A percentile compares a stretch with the other conserved stretches of the same genome.
Evolutionary conservation across 2,113 vertebrate species (phyloP).

Genomic region (Corydoras maculifer): DNA sequence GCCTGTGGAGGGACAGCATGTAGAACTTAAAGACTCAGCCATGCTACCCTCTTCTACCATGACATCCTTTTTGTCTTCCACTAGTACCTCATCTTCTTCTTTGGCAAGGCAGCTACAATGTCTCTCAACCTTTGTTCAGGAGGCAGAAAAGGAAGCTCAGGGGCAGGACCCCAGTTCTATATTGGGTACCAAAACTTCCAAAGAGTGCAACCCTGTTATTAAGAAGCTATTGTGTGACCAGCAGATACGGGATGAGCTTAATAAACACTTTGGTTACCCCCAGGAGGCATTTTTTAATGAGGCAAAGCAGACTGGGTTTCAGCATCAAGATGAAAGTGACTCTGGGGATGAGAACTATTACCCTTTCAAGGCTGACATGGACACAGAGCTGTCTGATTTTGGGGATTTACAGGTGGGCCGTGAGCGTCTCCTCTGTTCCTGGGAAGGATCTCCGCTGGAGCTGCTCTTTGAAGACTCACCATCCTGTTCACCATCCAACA

Average conservation of each 20-base stretch:
- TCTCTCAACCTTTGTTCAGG: slow-evolving; percentile 66
- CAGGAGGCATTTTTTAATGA: slow-evolving; percentile 80
- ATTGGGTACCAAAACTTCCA: slow-evolving; percentile 42
- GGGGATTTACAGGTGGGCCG: slow-evolving; percentile 84
- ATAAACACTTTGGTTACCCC: slow-evolving; percentile 95
- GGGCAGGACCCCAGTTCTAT: slow-evolving; percentile 48
- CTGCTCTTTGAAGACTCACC: slow-evolving; percentile 89
- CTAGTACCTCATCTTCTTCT: slow-evolving; percentile 58
- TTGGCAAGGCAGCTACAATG: slow-evolving; percentile 71
- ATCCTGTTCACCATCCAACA: slow-evolving; percentile 86
- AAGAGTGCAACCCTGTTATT: slow-evolving; percentile 52
- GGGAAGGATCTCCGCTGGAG: slow-evolving; percentile 88
- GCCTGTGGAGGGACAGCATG: slow-evolving; percentile 76
- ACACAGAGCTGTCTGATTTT: slow-evolving; percentile 83
- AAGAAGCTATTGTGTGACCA: slow-evolving; percentile 89
- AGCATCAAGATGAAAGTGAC: slow-evolving; percentile 66
- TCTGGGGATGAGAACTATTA: slow-evolving; percentile 74
- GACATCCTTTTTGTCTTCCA: slow-evolving; percentile 59
- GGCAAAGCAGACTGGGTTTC: slow-evolving; percentile 53
- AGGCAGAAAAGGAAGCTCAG: slow-evolving; percentile 68
- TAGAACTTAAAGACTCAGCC: slow-evolving; percentile 82
- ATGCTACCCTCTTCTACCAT: slow-evolving; percentile 61
- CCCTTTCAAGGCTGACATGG: slow-evolving; percentile 84
- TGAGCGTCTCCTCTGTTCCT: slow-evolving; percentile 85
- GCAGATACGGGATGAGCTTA: slow-evolving; percentile 95